Base-by-base conservation (phyloP, 2,888 invertebrate species). In the Oligia latruncula region DNA sequence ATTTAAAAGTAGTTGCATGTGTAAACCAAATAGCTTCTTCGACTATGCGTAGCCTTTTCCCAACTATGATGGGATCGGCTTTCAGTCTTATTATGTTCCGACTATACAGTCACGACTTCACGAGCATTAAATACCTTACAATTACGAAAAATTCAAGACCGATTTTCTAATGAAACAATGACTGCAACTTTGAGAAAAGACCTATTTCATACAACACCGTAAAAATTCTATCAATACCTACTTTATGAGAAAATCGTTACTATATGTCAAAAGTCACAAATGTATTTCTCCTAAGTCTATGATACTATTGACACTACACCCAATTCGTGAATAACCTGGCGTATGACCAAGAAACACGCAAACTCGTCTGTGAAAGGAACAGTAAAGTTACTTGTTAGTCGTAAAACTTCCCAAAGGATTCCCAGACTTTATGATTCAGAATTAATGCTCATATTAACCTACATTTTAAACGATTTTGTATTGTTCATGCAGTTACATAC, bases 271-370 rank as follows among this genome's bases (percentile, higher is more conserved):
- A 23, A 58, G 52, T 52, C 58, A 58, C 58, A 70, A 9, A 40
- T 40, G 40, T 11, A 71, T 6, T 40, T 5, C 58, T n/a, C 55
- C 9, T 17, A 17, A 52, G n/a, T 71, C n/a, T 60, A n/a, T 49
- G 49, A 11, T 23, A 17, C 4, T 23, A 49, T 20, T 49, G 49
- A 11, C 17, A 17, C 4, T 23, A 49, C 23, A 80, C 17, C 35
- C 35, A 77, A 49, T 64, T 82, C 68, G 29, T 58, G 82, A 76
- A 76, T 76, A 82, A 49, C 82, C 68, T 81, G 80, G 80, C 82
- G 46, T n/a, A 82, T 76, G 68, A 65, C 68, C 77, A 81, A 81
- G 77, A 81, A 81, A 81, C 77, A 82, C 15, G 15, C n/a, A n/a
- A 58, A 15, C 55, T 81, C 49, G 20, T 35, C 17, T 58, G 58